Conservation (phyloP, 2,797 vertebrate species). For the Poeciliopsis infans region DNA sequence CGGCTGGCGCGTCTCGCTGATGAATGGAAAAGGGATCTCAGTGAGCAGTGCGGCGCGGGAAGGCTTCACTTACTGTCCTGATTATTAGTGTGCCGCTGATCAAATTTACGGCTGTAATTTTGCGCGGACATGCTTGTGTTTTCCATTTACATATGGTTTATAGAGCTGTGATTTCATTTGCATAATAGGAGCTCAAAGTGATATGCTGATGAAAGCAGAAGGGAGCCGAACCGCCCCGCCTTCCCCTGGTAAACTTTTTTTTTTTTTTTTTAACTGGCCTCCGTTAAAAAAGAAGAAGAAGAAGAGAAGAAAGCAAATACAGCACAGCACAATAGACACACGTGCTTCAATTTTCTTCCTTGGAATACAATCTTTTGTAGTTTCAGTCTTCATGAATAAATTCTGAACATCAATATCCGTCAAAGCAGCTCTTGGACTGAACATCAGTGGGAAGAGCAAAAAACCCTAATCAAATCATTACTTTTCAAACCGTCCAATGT, state of each 20-base stretch:
- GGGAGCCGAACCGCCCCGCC: constrained; percentile 29
- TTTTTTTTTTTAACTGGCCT: constrained; percentile 36
- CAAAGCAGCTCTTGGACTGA: constrained; percentile 25
- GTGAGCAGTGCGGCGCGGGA: constrained; percentile 30
- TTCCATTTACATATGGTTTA: constrained; percentile 77
- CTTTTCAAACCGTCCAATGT: neutral
- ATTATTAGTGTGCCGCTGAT: constrained; percentile 74
- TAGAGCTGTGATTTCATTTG: constrained; percentile 75
- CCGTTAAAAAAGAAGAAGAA: constrained; percentile 37
- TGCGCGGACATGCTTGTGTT: constrained; percentile 72
- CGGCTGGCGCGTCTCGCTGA: constrained; percentile 45
- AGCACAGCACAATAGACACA: constrained; percentile 4
- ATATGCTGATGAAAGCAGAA: constrained; percentile 77
- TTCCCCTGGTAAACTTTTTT: constrained; percentile 64
- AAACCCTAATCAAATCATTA: neutral
- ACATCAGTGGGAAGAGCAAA: neutral
- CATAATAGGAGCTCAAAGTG: constrained; percentile 76
- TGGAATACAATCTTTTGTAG: constrained; percentile 21
- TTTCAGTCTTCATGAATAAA: constrained; percentile 41
- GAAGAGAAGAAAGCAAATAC: constrained; percentile 64
- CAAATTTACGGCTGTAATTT: constrained; percentile 78
- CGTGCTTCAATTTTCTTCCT: neutral
- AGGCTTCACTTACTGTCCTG: constrained; percentile 64
- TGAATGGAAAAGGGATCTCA: constrained; percentile 50
- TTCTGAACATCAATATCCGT: constrained; percentile 49